Conservation (phyloP, 2,113 vertebrate genomes). For the Sander vitreus region DNA sequence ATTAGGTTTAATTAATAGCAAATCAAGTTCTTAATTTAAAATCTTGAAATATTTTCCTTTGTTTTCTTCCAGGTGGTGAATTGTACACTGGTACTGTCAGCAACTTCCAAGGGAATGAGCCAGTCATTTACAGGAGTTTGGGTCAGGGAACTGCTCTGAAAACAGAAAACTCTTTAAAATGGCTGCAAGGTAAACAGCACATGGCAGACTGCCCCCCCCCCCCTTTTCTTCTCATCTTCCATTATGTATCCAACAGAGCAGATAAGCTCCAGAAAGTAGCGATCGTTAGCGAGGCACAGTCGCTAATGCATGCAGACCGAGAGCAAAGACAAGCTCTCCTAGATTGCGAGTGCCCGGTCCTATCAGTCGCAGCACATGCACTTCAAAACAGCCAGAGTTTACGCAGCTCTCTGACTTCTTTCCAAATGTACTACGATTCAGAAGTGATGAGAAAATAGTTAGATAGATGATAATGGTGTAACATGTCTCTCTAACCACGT, state of each 20-base stretch:
- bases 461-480: background rate
- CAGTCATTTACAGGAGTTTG: slow-evolving; percentile 94
- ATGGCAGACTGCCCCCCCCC: background rate
- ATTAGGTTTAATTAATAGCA: slow-evolving; percentile 17
- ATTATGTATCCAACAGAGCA: slow-evolving; percentile 35
- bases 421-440: background rate
- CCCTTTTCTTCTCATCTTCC: slow-evolving; percentile 18
- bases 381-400: slow-evolving; percentile 63
- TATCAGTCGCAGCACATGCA: slow-evolving; percentile 67
- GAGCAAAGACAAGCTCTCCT: slow-evolving; percentile 45
- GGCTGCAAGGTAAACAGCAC: slow-evolving; percentile 92
- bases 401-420: slow-evolving; percentile 17
- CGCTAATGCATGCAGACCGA: slow-evolving; percentile 52
- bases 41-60: background rate
- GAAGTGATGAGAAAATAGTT: background rate
- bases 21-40: slow-evolving; percentile 10
- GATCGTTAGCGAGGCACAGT: slow-evolving; percentile 62
- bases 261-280: slow-evolving; percentile 59
- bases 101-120: slow-evolving; percentile 98
- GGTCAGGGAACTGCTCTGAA: slow-evolving; percentile 91
- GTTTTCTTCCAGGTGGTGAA: slow-evolving; percentile 89
- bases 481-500: slow-evolving; percentile 6
- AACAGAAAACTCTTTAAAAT: slow-evolving; percentile 97
- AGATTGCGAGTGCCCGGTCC: slow-evolving; percentile 36
- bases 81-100: slow-evolving; percentile 95